These are phyloP conservation scores for Drosophila dunni DNA, from an alignment of 1,140 invertebrate species.

Conservation along the genomic window DNA sequence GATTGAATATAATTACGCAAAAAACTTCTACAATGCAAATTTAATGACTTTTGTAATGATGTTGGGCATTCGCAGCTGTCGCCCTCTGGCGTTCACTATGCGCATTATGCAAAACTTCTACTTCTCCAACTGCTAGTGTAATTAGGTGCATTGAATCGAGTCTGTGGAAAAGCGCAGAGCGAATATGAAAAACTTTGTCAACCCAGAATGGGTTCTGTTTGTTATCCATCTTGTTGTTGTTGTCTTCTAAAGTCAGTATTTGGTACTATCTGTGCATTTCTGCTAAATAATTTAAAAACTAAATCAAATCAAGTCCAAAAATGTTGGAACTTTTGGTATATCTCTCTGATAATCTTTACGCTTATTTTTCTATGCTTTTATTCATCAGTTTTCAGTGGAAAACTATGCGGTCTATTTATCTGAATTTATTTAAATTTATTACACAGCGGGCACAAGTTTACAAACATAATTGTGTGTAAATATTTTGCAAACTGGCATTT, in stretches of 20 bases:
- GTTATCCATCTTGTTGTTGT: not conserved
- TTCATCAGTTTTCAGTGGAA: too few relatives aligned
- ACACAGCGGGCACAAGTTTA: not conserved
- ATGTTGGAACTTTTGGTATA: too few relatives aligned
- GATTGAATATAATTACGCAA: slow-evolving; percentile 54
- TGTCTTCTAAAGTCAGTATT: not conserved
- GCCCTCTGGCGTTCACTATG: slow-evolving; percentile 28
- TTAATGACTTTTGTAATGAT: slow-evolving; percentile 51
- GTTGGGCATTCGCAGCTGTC: slow-evolving; percentile 24
- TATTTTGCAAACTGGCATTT: slow-evolving; percentile 4
- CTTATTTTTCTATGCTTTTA: too few relatives aligned
- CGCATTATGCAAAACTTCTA: slow-evolving; percentile 44
- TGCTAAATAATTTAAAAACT: not conserved
- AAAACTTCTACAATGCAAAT: slow-evolving; percentile 43
- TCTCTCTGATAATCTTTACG: too few relatives aligned
- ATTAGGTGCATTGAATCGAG: slow-evolving; percentile 34
- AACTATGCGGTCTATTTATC: not conserved
- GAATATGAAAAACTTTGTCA: slow-evolving; percentile 5
- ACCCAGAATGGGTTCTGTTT: too few relatives aligned
- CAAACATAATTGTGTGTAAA: slow-evolving; percentile 25
- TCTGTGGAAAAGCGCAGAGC: not conserved
- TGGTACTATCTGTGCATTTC: not conserved
- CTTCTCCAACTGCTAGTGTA: slow-evolving; percentile 31
- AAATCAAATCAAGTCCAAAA: too few relatives aligned
- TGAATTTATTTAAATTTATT: not conserved